Conservation (phyloP, 2,888 invertebrate genomes). For the Diplolepis rosae region DNA sequence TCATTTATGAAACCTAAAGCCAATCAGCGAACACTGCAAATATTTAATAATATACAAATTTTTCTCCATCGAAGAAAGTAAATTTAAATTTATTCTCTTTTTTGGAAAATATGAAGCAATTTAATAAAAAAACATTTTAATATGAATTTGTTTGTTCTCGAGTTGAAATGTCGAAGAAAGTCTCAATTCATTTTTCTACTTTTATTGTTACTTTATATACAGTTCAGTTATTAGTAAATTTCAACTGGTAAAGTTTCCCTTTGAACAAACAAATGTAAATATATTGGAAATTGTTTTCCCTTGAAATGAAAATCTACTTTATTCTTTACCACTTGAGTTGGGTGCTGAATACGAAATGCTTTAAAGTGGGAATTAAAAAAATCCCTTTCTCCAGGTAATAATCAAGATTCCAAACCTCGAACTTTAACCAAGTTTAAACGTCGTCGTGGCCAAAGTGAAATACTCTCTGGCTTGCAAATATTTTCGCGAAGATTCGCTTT, state of each 20-base stretch:
- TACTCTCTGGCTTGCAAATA: background rate
- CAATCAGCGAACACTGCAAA: too few relatives aligned
- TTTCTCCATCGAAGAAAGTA: too few relatives aligned
- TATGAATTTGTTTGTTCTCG: background rate
- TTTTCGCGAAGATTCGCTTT: conserved; percentile 7
- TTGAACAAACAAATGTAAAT: background rate
- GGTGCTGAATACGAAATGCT: background rate
- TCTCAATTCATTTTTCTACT: background rate
- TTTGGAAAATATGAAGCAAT: too few relatives aligned
- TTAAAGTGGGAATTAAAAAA: conserved; percentile 2
- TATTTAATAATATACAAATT: too few relatives aligned
- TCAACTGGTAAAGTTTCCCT: background rate
- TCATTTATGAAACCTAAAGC: too few relatives aligned
- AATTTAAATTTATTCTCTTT: too few relatives aligned
- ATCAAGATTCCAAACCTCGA: background rate
- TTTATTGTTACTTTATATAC: background rate
- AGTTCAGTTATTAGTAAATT: background rate
- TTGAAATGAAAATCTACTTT: background rate
- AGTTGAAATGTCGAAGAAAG: background rate
- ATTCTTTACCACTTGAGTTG: background rate
- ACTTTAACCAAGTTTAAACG: conserved; percentile 2
- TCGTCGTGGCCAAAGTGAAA: background rate
- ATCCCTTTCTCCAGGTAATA: background rate
- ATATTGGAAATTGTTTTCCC: background rate
- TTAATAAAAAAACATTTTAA: too few relatives aligned